Evolutionary conservation across 30 jellyfish, hydroid and myxozoan species (phyloP).

Genomic region (Turritopsis rubra): DNA sequence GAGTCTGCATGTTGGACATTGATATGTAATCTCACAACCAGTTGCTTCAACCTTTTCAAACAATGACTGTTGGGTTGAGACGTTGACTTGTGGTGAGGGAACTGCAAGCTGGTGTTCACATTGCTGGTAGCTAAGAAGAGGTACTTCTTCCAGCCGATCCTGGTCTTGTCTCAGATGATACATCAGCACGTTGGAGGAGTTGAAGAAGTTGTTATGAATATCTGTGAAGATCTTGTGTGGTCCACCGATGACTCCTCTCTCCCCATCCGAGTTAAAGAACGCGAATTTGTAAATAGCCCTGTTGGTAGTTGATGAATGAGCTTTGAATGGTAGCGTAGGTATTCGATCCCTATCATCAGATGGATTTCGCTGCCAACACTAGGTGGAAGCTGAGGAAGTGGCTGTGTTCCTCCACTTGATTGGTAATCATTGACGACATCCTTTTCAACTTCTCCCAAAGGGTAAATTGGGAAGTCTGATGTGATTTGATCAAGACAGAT

Average conservation of each 20-base stretch:
- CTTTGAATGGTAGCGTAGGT: no score
- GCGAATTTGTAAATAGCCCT: no score
- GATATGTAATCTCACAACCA: no score
- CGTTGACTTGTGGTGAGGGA: background rate
- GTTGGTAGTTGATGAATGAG: no score
- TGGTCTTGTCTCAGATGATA: background rate
- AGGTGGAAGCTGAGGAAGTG: slow-evolving; percentile 14
- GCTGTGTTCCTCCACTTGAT: slow-evolving; percentile 2
- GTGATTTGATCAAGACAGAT: slow-evolving; percentile 8
- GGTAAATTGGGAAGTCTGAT: slow-evolving; percentile 5
- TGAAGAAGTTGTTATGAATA: background rate
- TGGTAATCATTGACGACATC: background rate
- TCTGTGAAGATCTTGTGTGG: no score
- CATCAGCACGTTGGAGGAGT: background rate
- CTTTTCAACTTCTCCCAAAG: background rate
- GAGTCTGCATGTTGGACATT: no score
- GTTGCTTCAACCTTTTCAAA: background rate
- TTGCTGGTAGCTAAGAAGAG: background rate
- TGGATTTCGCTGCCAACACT: slow-evolving; percentile 19
- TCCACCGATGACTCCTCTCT: no score
- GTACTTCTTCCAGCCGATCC: background rate
- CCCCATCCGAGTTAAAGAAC: no score
- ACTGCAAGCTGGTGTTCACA: background rate
- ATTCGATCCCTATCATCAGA: slow-evolving; percentile 29
- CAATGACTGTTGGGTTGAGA: background rate